Conservation (phyloP, 2,113 vertebrate species). For the Dinomys branickii region DNA sequence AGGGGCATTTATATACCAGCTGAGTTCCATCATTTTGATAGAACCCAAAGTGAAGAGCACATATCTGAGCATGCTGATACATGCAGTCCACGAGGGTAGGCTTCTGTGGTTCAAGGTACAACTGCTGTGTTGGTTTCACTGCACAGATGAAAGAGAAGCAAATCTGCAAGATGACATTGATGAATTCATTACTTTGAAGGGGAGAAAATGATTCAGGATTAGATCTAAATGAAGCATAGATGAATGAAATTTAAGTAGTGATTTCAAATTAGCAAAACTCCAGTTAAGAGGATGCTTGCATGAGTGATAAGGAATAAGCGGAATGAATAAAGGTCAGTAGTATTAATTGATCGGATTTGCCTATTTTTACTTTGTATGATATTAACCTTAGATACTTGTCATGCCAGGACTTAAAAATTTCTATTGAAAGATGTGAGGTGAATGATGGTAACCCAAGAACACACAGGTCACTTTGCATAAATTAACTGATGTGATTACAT, state of each 20-base stretch:
- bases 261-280: not conserved
- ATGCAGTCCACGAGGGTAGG: not conserved
- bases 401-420: not conserved
- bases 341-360: not conserved
- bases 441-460: not conserved
- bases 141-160: not conserved
- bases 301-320: not conserved
- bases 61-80: not conserved
- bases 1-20: not conserved
- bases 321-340: not conserved
- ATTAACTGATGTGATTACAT: not conserved
- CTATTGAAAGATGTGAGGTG: not conserved
- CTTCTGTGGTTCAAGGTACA: not conserved
- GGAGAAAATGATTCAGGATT: not conserved
- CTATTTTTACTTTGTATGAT: not conserved
- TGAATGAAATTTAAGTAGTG: not conserved
- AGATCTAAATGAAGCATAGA: not conserved
- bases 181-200: not conserved
- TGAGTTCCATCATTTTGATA: not conserved
- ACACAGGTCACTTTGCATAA: not conserved
- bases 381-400: not conserved
- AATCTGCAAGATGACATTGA: not conserved
- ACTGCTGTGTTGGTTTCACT: not conserved
- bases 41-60: not conserved
- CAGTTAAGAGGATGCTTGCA: not conserved